These are phyloP conservation scores for Ptyas mucosa DNA, from an alignment of 2,113 vertebrate genomes.

Conservation along the genomic window DNA sequence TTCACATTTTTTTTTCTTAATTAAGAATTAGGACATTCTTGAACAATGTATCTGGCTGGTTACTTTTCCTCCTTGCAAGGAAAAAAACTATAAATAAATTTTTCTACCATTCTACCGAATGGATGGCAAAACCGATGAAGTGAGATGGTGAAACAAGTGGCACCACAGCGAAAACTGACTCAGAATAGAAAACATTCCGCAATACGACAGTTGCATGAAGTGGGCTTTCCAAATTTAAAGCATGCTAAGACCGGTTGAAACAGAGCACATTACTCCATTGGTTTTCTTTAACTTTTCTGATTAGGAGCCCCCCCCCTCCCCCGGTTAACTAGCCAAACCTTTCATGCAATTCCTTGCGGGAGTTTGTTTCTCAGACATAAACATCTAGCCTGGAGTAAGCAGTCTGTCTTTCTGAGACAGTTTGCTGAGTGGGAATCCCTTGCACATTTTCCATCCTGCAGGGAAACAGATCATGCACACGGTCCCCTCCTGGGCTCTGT, in stretches of 20 bases:
- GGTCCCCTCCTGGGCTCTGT: background rate
- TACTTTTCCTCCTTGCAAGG: too few relatives aligned
- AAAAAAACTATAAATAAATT: background rate
- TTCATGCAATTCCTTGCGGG: background rate
- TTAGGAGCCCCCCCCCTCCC: background rate
- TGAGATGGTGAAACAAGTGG: background rate
- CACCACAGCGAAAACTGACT: background rate
- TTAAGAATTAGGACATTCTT: background rate
- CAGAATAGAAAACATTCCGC: background rate
- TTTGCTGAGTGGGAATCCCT: background rate
- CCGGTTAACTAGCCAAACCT: background rate
- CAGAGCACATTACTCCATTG: background rate
- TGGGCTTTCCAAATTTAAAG: background rate
- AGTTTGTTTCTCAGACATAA: background rate
- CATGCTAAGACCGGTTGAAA: background rate
- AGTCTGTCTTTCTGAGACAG: background rate
- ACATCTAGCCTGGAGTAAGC: background rate
- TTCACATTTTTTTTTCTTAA: background rate
- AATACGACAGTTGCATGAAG: background rate
- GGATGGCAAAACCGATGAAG: background rate
- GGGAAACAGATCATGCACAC: background rate
- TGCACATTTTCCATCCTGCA: background rate
- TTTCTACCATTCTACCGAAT: background rate
- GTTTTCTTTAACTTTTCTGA: background rate
- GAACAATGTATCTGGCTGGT: background rate